Percentiles rank a stretch among this genome's conserved stretches.
phyloP scores from a whole-genome alignment of 2,888 invertebrate species.

The Yponomeuta sedellus region DNA sequence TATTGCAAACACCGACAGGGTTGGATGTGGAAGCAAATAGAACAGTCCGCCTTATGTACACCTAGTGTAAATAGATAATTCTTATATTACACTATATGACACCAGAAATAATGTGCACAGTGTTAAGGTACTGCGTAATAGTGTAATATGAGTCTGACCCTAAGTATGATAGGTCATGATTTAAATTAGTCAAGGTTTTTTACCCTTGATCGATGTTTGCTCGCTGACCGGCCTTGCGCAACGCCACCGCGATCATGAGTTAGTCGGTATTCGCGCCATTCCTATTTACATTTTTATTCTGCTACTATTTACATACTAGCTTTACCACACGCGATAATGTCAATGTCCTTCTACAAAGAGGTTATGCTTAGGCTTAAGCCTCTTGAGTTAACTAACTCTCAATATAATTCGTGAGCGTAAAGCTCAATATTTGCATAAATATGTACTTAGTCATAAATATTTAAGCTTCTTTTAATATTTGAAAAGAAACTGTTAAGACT shows the following conservation, averaged over 20 bases:
- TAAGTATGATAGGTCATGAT: no score
- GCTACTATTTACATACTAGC: slow-evolving; percentile 42
- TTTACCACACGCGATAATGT: slow-evolving; percentile 46
- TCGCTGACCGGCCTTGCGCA: slow-evolving; percentile 46
- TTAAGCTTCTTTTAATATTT: not conserved
- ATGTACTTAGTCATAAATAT: not conserved
- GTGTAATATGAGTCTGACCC: no score
- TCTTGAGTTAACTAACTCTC: not conserved
- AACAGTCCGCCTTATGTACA: no score
- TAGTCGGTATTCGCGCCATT: slow-evolving; percentile 17
- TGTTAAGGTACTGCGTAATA: no score
- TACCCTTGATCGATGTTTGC: slow-evolving; percentile 51
- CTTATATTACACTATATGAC: no score
- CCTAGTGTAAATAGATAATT: no score
- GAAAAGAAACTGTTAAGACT: no score
- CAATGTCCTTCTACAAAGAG: slow-evolving; percentile 41
- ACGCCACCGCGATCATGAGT: slow-evolving; percentile 28
- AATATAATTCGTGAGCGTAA: not conserved
- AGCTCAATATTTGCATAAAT: not conserved
- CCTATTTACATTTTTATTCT: slow-evolving; percentile 49
- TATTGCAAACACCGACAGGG: no score
- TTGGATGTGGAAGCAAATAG: no score
- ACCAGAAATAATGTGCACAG: no score
- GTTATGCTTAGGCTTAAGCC: slow-evolving; percentile 16
- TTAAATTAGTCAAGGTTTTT: not conserved